These are phyloP conservation scores for Stenodema calcarata DNA, from an alignment of 2,888 invertebrate species.

Conservation along the genomic window DNA sequence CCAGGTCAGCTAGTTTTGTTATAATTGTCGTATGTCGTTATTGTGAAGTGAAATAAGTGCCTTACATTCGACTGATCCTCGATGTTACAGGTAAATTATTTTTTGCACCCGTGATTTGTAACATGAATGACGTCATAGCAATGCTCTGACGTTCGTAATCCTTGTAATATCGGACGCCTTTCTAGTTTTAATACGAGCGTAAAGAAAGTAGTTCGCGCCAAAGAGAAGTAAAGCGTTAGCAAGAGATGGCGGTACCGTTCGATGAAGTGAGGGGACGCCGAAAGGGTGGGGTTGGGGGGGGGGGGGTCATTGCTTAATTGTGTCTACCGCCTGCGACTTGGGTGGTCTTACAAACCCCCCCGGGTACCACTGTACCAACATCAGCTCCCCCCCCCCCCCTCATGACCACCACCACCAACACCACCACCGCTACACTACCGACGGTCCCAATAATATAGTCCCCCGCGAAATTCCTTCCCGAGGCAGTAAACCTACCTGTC, in stretches of 20 bases:
- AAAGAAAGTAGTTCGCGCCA: neutral
- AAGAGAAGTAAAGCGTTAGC: neutral
- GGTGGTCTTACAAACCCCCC: conserved; percentile 47
- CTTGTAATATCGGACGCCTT: too few relatives aligned
- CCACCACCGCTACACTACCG: neutral
- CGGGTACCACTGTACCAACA: too few relatives aligned
- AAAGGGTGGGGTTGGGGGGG: too few relatives aligned
- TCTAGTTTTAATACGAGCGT: too few relatives aligned
- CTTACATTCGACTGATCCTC: too few relatives aligned
- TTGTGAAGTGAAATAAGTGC: too few relatives aligned
- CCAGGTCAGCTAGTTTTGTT: too few relatives aligned
- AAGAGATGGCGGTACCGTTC: neutral
- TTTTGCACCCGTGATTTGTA: too few relatives aligned
- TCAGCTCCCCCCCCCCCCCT: neutral
- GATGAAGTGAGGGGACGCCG: neutral
- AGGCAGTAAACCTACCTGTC: neutral
- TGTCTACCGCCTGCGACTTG: conserved; percentile 51
- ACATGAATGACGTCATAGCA: too few relatives aligned
- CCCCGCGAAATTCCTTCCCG: neutral
- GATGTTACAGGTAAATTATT: too few relatives aligned
- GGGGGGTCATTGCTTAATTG: conserved; percentile 51
- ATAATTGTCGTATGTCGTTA: too few relatives aligned
- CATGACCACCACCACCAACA: neutral
- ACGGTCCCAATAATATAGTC: conserved; percentile 26
- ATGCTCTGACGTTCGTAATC: too few relatives aligned